Evolutionary conservation across 2,113 vertebrate genomes (phyloP).

Genomic region (Oncorhynchus nerka): DNA sequence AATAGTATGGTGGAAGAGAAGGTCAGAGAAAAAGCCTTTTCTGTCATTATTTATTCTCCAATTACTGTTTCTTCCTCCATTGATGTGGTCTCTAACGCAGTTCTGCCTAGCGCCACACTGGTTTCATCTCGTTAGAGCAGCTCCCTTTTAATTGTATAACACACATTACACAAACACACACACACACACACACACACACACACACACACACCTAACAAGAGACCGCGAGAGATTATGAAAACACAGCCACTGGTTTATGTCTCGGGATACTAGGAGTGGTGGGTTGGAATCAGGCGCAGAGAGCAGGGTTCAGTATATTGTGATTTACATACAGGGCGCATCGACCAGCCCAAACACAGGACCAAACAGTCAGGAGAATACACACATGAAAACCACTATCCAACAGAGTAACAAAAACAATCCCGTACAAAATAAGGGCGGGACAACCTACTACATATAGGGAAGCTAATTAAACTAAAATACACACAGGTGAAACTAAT

Average conservation of each 20-base stretch:
- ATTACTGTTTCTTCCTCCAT: not conserved
- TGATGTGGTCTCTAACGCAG: not conserved
- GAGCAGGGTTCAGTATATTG: too few species aligned
- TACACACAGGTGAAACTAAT: too few species aligned
- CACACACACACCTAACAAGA: not conserved
- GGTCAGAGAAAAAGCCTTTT: not conserved
- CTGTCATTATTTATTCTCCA: not conserved
- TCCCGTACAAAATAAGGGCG: too few species aligned
- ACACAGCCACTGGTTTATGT: not conserved
- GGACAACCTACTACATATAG: too few species aligned
- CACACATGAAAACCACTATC: too few species aligned
- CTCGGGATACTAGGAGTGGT: too few species aligned
- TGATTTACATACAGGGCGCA: too few species aligned
- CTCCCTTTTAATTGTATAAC: not conserved
- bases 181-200: not conserved
- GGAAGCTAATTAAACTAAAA: too few species aligned
- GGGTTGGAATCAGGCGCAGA: too few species aligned
- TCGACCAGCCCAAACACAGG: too few species aligned
- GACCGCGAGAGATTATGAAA: not conserved
- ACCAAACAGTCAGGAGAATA: too few species aligned
- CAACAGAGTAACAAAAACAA: too few species aligned
- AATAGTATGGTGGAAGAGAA: not conserved
- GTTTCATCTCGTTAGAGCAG: not conserved
- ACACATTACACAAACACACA: not conserved
- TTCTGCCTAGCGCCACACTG: not conserved